These are phyloP conservation scores for Neodiprion pinetum DNA, from an alignment of 1,140 invertebrate genomes.

Conservation along the genomic window DNA sequence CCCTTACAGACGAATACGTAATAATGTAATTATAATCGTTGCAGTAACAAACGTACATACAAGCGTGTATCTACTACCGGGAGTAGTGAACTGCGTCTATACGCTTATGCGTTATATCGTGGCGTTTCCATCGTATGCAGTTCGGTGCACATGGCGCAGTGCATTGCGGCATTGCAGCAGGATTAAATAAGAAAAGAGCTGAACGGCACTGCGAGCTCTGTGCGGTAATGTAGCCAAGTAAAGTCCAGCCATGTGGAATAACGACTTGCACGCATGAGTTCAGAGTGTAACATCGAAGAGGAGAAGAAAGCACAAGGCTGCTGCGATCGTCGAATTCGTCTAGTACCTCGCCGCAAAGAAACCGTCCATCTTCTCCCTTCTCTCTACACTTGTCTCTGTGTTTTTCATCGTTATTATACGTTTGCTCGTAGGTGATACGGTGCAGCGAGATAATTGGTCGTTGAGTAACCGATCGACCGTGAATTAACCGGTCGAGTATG, in stretches of 20 bases:
- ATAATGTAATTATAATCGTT: background rate
- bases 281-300: background rate
- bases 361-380: too few relatives aligned
- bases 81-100: background rate
- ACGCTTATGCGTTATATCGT: too few relatives aligned
- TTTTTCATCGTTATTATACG: background rate
- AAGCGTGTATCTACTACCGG: background rate
- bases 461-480: background rate
- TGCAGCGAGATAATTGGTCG: too few relatives aligned
- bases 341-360: background rate
- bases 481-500: background rate
- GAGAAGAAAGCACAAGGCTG: background rate
- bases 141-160: too few relatives aligned
- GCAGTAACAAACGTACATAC: background rate
- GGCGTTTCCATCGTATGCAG: background rate
- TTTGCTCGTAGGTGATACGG: background rate
- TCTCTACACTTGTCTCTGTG: too few relatives aligned
- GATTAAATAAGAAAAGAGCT: too few relatives aligned
- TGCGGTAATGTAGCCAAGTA: too few relatives aligned
- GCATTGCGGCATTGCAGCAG: too few relatives aligned
- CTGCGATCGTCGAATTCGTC: background rate
- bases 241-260: too few relatives aligned
- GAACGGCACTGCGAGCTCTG: too few relatives aligned
- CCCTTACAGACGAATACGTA: background rate
- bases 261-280: too few relatives aligned